Evolutionary conservation across 2,888 invertebrate species (phyloP).

Genomic region (Sesia bembeciformis): DNA sequence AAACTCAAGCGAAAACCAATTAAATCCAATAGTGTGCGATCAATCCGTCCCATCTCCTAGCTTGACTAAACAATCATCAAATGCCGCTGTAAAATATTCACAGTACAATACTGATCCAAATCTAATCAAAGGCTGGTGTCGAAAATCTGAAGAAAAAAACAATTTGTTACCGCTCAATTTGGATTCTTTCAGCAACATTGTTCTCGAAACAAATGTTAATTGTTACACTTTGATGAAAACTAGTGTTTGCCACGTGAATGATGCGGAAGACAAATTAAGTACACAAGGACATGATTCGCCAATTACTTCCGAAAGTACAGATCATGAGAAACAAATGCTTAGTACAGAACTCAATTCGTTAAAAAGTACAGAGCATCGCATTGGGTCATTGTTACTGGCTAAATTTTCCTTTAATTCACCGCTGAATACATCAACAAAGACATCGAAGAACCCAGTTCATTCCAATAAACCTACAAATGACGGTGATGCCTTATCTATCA

Average conservation of each 20-base stretch:
- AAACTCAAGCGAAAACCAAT: not conserved
- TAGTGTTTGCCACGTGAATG: not conserved
- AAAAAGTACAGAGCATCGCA: conserved; percentile 10
- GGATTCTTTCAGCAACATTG: conserved; percentile 3
- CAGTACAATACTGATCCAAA: not conserved
- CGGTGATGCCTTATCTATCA: not conserved
- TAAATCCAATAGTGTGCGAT: not conserved
- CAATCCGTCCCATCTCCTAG: not conserved
- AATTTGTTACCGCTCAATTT: conserved; percentile 8
- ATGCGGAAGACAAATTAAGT: conserved; percentile 13
- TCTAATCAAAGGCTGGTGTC: conserved; percentile 3
- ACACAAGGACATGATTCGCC: conserved; percentile 13
- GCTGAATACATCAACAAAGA: not conserved
- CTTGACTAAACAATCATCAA: not conserved
- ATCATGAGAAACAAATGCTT: conserved; percentile 34
- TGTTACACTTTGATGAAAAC: too few species aligned
- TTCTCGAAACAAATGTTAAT: too few species aligned
- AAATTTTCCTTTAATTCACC: conserved; percentile 14
- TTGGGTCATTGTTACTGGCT: conserved; percentile 12
- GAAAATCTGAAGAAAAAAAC: conserved; percentile 2
- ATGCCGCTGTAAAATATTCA: not conserved
- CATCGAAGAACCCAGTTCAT: not conserved
- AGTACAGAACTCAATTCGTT: conserved; percentile 29
- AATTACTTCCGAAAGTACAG: conserved; percentile 12
- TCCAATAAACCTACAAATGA: not conserved